Percentiles rank a stretch among this genome's conserved stretches.
phyloP scores from a whole-genome alignment of 2,113 vertebrate species.

The Hippolais icterina region DNA sequence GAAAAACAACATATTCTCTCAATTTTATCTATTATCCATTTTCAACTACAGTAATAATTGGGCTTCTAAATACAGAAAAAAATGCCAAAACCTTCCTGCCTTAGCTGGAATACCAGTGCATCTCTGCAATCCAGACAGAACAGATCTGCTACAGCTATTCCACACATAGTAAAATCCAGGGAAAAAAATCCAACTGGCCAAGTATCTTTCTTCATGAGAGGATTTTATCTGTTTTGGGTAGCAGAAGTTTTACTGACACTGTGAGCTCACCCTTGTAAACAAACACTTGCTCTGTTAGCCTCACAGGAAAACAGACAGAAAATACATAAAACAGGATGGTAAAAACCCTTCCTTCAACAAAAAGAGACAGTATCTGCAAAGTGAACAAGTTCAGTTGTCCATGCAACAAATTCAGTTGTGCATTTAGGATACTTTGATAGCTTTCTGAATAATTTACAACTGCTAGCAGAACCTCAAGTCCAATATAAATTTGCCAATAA shows the following conservation, averaged over 20 bases:
- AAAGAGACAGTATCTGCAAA: not conserved
- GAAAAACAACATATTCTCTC: not conserved
- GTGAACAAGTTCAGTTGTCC: not conserved
- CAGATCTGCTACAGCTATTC: not conserved
- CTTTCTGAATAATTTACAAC: not conserved
- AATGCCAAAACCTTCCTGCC: not conserved
- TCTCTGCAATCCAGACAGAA: not conserved
- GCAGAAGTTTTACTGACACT: not conserved
- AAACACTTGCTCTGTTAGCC: not conserved
- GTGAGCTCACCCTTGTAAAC: not conserved
- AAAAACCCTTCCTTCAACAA: not conserved
- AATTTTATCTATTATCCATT: not conserved
- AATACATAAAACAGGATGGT: not conserved
- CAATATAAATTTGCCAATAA: not conserved
- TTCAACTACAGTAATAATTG: not conserved
- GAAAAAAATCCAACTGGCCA: not conserved
- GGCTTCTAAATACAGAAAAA: conserved; percentile 27
- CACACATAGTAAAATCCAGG: not conserved
- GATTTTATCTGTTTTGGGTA: not conserved
- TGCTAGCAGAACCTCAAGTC: not conserved
- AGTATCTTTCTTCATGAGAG: not conserved
- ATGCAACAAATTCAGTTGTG: too few species aligned
- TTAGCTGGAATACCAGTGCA: not conserved
- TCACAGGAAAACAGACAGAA: not conserved
- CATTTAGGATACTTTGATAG: not conserved